Conservation (phyloP, 2,888 invertebrate species). For the Laspeyria flexula region DNA sequence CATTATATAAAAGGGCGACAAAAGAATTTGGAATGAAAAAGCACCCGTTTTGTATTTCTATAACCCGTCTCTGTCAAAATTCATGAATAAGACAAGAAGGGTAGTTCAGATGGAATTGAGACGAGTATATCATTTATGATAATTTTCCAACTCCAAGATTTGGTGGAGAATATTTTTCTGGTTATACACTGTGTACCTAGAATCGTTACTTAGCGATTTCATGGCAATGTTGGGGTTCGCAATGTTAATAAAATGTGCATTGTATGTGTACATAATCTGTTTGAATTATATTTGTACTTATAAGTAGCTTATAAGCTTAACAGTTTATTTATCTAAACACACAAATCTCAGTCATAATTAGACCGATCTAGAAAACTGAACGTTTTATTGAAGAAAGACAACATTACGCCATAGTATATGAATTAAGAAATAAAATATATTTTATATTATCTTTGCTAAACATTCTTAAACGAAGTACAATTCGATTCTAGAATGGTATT, state of each 20-base stretch:
- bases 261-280: background rate
- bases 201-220: conserved; percentile 7
- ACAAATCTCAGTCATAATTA: too few species aligned
- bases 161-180: conserved; percentile 30
- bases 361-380: too few species aligned
- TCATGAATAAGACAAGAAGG: conserved; percentile 55
- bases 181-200: conserved; percentile 9
- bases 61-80: conserved; percentile 50
- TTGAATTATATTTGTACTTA: background rate
- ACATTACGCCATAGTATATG: too few species aligned
- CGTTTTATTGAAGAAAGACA: too few species aligned
- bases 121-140: conserved; percentile 51
- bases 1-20: conserved; percentile 43
- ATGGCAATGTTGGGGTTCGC: conserved; percentile 1
- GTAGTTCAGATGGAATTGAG: conserved; percentile 46
- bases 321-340: too few species aligned
- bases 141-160: conserved; percentile 38
- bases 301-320: too few species aligned
- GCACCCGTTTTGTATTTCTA: conserved; percentile 45
- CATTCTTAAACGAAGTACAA: too few species aligned
- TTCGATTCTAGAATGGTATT: too few species aligned
- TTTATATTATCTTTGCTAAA: too few species aligned
- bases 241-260: background rate
- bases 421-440: too few species aligned
- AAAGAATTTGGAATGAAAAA: conserved; percentile 49